phyloP scores from a whole-genome alignment of 2,797 vertebrate genomes.

The Mallotus villosus region DNA sequence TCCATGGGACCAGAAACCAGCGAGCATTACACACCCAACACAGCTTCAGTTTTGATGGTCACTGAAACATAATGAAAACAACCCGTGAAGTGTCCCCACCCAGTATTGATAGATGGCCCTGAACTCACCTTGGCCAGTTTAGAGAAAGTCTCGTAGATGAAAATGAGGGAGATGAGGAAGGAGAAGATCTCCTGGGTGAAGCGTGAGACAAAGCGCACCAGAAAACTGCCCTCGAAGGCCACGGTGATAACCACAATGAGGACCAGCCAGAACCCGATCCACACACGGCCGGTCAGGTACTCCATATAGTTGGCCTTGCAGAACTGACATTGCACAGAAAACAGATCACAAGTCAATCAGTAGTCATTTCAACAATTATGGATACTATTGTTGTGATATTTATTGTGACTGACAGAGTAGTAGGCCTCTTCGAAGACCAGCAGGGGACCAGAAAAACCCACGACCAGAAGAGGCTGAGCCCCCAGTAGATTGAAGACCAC shows the following conservation, averaged over 20 bases:
- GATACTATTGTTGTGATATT: not conserved
- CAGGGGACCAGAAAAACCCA: slow-evolving; percentile 92
- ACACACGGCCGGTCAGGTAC: slow-evolving; percentile 94
- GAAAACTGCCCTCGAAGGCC: slow-evolving; percentile 94
- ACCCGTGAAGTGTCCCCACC: no score
- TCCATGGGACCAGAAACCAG: no score
- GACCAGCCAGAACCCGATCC: slow-evolving; percentile 97
- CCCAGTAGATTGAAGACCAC: slow-evolving; percentile 90
- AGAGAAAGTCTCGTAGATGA: slow-evolving; percentile 97
- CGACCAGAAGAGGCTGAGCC: slow-evolving; percentile 90
- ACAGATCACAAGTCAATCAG: not conserved
- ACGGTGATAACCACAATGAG: slow-evolving; percentile 87
- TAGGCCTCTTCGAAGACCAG: slow-evolving; percentile 97
- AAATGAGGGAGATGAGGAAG: slow-evolving; percentile 98
- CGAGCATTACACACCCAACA: no score
- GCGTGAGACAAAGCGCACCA: slow-evolving; percentile 94
- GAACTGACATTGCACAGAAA: slow-evolving; percentile 76
- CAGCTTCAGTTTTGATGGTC: no score
- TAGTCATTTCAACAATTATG: not conserved
- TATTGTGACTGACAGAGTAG: slow-evolving; percentile 71
- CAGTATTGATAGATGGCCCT: not conserved
- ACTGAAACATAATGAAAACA: no score
- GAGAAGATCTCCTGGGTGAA: slow-evolving; percentile 99
- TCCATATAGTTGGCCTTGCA: slow-evolving; percentile 84
- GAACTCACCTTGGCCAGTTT: slow-evolving; percentile 84